Base-by-base conservation (phyloP, 2,888 invertebrate species). In the Pristionchus mayeri region DNA sequence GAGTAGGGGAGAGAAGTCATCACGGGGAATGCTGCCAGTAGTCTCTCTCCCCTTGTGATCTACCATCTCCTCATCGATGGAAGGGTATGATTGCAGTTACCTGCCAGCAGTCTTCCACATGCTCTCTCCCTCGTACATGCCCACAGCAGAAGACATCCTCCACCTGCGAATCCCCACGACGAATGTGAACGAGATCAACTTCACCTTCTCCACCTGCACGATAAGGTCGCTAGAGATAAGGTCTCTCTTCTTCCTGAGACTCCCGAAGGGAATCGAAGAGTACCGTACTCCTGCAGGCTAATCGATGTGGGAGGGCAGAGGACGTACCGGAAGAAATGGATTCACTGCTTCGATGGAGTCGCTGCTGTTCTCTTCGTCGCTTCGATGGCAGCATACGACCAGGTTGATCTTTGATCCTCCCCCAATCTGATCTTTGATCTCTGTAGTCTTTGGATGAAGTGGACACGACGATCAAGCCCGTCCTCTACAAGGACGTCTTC, bases 221-320 rank as follows among this genome's bases (percentile, higher is more conserved):
- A 88, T 88, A 54, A 76, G 87, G 87, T 88, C 80, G 40, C 80
- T 80, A 44, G 80, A 80, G 40, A 80, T 80, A 54, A 80, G 80
- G 80, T 80, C 80, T 13, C 78, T 24, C 48, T n/a, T 48, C 37
- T 37, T 48, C 50, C 11, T 44, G 9, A 34, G 34, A 34, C 2
- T 63, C 63, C 63, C 7, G 34, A 34, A 4, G 13, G 63, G 34
- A 63, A 16, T 11, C 18, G n/a, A 24, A 60, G 63, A 34, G 7
- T 63, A 78, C 76, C 4, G 76, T 67, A 34, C 13, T 27, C 30
- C 76, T 85, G 16, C 48, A 88, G 87, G 34, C 52, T 88, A 2
- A 88, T 88, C 82, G 88, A 88, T 78, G 87, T 88, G 16, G 88
- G 88, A 34, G 88, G 88, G 13, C 88, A 88, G 63, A 84, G 86